Conservation (phyloP, 2,888 invertebrate species). For the Prosapia bicincta region DNA sequence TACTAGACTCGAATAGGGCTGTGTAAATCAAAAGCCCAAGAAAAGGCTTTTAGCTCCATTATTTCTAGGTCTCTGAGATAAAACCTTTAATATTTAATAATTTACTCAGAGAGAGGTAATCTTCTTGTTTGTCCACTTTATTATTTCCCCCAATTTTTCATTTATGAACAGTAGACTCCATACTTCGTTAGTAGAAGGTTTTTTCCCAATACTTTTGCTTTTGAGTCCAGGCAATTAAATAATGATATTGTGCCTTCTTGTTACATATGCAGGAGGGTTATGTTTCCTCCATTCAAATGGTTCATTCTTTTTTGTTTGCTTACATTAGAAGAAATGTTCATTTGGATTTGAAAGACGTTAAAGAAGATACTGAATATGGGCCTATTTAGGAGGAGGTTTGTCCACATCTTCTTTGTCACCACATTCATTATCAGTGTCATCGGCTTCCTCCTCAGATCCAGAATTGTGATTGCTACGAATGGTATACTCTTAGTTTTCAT, state of each 20-base stretch:
- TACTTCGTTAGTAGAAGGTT: too few species aligned
- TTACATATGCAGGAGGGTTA: neutral
- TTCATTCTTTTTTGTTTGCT: neutral
- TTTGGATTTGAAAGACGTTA: conserved; percentile 2
- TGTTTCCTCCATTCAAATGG: conserved; percentile 14
- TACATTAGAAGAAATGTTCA: neutral
- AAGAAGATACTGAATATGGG: too few species aligned
- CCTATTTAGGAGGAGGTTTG: too few species aligned
- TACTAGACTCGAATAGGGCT: neutral
- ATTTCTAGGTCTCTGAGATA: conserved; percentile 3
- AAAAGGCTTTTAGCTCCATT: conserved; percentile 9
- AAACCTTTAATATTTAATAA: neutral
- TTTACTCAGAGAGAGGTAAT: neutral
- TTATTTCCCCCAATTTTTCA: conserved; percentile 6
- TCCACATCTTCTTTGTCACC: too few species aligned
- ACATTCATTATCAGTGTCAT: too few species aligned
- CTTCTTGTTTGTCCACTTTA: too few species aligned
- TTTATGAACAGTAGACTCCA: conserved; percentile 4
- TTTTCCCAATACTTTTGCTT: conserved; percentile 3
- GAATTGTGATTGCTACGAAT: conserved; percentile 11
- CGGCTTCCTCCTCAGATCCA: too few species aligned
- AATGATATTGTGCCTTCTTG: conserved; percentile 9
- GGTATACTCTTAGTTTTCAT: neutral
- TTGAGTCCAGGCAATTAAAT: conserved; percentile 7
- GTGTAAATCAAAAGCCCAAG: conserved; percentile 20